phyloP scores from a whole-genome alignment of 2,113 vertebrate species.

The Burhinus bistriatus region DNA sequence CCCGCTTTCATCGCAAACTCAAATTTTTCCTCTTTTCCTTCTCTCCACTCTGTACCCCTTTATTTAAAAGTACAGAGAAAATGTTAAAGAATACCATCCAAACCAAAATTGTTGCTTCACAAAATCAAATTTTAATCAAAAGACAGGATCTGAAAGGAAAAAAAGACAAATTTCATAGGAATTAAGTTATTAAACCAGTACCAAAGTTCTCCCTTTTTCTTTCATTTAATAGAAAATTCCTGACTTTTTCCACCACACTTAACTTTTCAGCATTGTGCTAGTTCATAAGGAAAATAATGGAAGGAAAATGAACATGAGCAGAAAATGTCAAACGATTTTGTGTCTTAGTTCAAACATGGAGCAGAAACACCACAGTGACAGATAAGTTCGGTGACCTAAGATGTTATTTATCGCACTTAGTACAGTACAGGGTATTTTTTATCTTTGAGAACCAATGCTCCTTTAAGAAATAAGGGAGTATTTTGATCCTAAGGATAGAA shows the following conservation, averaged over 20 bases:
- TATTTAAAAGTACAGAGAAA: not conserved
- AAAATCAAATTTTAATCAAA: not conserved
- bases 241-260: not conserved
- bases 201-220: not conserved
- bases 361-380: not conserved
- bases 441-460: not conserved
- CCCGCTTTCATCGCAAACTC: not conserved
- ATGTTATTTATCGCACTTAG: not conserved
- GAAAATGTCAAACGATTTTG: not conserved
- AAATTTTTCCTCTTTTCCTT: not conserved
- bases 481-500: not conserved
- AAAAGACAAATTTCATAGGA: not conserved
- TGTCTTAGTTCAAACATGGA: not conserved
- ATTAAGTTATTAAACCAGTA: not conserved
- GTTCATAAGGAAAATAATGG: not conserved
- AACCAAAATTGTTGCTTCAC: not conserved
- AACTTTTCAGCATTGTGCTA: not conserved
- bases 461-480: not conserved
- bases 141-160: not conserved
- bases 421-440: not conserved
- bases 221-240: not conserved
- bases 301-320: not conserved
- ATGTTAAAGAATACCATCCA: not conserved
- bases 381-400: not conserved
- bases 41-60: accelerated